Evolutionary conservation across 2,797 vertebrate species (phyloP).

Genomic region (Sarcoramphus papa): DNA sequence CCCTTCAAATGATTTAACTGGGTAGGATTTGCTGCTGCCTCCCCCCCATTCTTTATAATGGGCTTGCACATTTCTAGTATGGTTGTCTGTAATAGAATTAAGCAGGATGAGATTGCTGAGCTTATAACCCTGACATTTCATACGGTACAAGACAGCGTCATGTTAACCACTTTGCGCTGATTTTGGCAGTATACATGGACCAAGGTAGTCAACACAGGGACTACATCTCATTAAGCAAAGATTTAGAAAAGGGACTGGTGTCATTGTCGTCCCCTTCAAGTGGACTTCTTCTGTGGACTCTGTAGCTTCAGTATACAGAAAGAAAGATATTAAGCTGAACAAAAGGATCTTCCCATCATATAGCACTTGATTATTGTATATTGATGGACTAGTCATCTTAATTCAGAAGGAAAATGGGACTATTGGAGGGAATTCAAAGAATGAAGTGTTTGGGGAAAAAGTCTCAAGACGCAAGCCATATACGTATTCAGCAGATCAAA

Average conservation of each 20-base stretch:
- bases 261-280: not conserved
- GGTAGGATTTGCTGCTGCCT: not conserved
- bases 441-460: not conserved
- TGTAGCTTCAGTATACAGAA: not conserved
- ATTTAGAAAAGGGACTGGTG: not conserved
- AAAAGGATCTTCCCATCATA: not conserved
- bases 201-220: not conserved
- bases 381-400: not conserved
- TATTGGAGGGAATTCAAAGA: not conserved
- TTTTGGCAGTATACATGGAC: not conserved
- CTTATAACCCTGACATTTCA: not conserved
- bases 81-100: not conserved
- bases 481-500: not conserved
- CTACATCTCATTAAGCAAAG: not conserved
- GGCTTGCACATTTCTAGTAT: not conserved
- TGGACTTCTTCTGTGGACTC: not conserved
- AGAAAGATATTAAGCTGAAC: not conserved
- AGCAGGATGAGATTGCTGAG: not conserved
- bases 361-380: not conserved
- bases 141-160: not conserved
- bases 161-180: not conserved
- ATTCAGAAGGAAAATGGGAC: constrained; percentile 1
- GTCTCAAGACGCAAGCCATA: not conserved
- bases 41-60: not conserved
- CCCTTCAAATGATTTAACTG: not conserved